Evolutionary conservation across 1,140 invertebrate genomes (phyloP).

Genomic region (Conus ventricosus): DNA sequence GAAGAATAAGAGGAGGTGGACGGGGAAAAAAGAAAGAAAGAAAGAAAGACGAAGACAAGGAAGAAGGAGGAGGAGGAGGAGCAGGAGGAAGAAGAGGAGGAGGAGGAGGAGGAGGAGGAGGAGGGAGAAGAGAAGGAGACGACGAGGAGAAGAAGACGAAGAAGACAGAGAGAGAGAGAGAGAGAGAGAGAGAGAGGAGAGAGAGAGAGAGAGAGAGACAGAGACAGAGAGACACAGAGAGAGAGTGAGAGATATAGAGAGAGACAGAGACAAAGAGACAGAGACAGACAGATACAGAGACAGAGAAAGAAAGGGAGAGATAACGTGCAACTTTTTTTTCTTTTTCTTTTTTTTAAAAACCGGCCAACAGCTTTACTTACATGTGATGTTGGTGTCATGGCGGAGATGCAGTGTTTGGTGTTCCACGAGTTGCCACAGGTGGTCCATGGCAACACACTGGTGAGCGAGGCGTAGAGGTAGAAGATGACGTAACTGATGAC

Average conservation of each 20-base stretch:
- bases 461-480: conserved; percentile 73
- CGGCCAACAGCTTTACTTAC: neutral
- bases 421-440: conserved; percentile 76
- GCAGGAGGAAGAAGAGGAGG: neutral
- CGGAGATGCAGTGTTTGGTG: conserved; percentile 59
- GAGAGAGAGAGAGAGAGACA: neutral
- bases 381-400: conserved; percentile 5
- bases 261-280: neutral
- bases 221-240: neutral
- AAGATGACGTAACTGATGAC: conserved; percentile 74
- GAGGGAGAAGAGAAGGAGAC: neutral
- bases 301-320: neutral
- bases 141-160: neutral
- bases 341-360: neutral
- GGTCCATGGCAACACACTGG: conserved; percentile 74
- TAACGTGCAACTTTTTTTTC: too few species aligned
- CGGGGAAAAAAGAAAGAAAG: too few species aligned
- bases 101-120: neutral
- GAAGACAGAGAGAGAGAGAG: neutral
- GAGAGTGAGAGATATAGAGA: neutral
- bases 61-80: neutral
- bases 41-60: neutral
- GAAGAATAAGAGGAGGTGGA: too few species aligned
- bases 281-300: neutral
- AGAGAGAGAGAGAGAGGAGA: conserved; percentile 4